Evolutionary conservation across 2,113 vertebrate genomes (phyloP), one percentile per base, ranked within the genome.

Genomic region (Callaeas wilsoni): DNA sequence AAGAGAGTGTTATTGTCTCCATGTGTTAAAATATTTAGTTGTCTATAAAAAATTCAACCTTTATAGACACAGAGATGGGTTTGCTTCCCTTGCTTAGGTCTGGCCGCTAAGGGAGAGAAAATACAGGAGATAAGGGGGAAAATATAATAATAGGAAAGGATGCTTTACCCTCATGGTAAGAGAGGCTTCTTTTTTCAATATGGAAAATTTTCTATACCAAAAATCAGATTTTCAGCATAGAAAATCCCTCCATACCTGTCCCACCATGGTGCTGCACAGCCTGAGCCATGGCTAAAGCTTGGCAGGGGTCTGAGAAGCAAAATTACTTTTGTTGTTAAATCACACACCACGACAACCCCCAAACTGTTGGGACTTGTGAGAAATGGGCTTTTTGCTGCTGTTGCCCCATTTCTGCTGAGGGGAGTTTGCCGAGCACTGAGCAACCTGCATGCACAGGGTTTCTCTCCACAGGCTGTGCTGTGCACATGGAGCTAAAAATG

Each of bases 261-360:
- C 4, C 4, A 44, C 12, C 7, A 2, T 0, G 32, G 30, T 3
- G 44, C 57, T 29, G 41, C 62, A 17, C 16, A 44, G 87, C 46
- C 39, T 9, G 33, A 49, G 71, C 49, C 32, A 2, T 1, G n/a
- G 52, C 49, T 67, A 29, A 52, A 60, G 79, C 78, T 17, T 12
- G 53, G 39, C 65, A 56, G 25, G 1, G 7, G 41, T 8, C 16
- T 26, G 44, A 74, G 75, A 67, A 69, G 22, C 16, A 12, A 46
- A 59, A 50, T 1, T 4, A 47, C 18, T 84, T 74, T 12, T 37
- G 47, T 10, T 64, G 50, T 37, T 47, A 26, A 63, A 71, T 29
- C 73, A 46, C 39, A 29, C 30, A 1, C 4, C 13, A 47, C 0
- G 0, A 39, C 57, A 56, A 12, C 35, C 25, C 22, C 35, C 26